Evolutionary conservation across 1,140 invertebrate species (phyloP), one percentile per base, ranked within the genome.

Genomic region (Drosophila asahinai): DNA sequence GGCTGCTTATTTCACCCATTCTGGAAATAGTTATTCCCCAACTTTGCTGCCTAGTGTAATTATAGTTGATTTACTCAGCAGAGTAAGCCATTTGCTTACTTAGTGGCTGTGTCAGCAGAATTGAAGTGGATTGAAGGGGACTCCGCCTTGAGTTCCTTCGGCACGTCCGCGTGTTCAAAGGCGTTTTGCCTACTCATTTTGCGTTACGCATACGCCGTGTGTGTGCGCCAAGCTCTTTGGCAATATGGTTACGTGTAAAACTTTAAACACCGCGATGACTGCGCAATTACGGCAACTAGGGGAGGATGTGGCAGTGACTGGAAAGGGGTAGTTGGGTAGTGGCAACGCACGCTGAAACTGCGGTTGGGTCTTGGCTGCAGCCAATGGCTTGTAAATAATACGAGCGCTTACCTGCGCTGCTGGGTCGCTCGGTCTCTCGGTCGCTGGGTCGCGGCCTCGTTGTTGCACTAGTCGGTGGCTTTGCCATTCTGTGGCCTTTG

Each of bases 351-450:
- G 49, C 42, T 67, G 58, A 78, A 77, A 61, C 63, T 58, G 66
- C 68, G 81, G 70, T 55, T 72, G 61, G 59, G 67, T 73, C 52
- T 73, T 81, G 67, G 55, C 67, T 73, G 86, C 65, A 86, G 61
- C 86, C 86, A 86, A 90, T 90, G 86, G 86, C 60, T 86, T 83
- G 86, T 86, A 90, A 90, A 86, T 86, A 90, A 86, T 86, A 80
- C 61, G 59, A 54, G 49, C 68, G 61, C 63, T 63, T 63, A 62
- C 58, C 64, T 67, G 42, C 43, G 60, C 55, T 67, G 52, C 67
- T 55, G 65, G 72, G 75, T 76, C 54, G 63, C 66, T 58, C 45
- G 40, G 40, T 42, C 36, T 51, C 14, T 55, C 14, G 40, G 54
- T 38, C 61, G 55, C 61, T 62, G 68, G 73, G 76, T 77, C 59